Evolutionary conservation across 2,797 vertebrate genomes (phyloP), one percentile per base, ranked within the genome.

Genomic region (Malurus splendens): DNA sequence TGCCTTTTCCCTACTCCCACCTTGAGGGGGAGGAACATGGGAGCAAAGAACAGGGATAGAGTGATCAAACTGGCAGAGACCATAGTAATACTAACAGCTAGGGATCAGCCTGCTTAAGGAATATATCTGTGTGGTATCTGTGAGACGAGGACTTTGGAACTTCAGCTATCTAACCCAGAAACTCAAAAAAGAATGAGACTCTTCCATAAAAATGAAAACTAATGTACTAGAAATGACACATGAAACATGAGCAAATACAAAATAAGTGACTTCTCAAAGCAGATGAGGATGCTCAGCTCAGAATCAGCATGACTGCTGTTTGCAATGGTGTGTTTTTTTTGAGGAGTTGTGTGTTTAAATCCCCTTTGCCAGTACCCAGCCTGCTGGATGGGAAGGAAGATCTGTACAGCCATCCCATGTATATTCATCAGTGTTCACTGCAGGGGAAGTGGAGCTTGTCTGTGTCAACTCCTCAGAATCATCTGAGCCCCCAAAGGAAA

Each of bases 41-140:
- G 48, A 55, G 32, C 48, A 61, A 67, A 71, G 51, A 39, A 80
- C 30, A 39, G 52, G 42, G 42, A 82, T 76, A 14, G 20, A 86
- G 48, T 44, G 51, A 83, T 88, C 83, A 77, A 36, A 52, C 25
- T 73, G 50, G 9, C 27, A 60, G 73, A 65, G 76, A 51, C 18
- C 36, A 10, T n/a, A 12, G 4, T 51, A 59, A 71, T 23, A 14
- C 12, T 22, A 18, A 11, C 0, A 0, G 22, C 57, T 61, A 41
- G 47, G 54, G 59, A 75, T 51, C 27, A 45, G 9, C 42, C 39
- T 77, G 18, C n/a, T 47, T 6, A 68, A 72, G 11, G 10, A 82
- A 27, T 57, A 3, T 33, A 13, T 62, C 18, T 67, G 18, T 33
- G 11, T 4, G 5, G 6, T 44, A 6, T 72, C n/a, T 67, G 3